Percentiles rank a stretch among this genome's conserved stretches.
Evolutionary conservation across 2,113 vertebrate species (phyloP).

Genomic region (Orthonyx spaldingii): DNA sequence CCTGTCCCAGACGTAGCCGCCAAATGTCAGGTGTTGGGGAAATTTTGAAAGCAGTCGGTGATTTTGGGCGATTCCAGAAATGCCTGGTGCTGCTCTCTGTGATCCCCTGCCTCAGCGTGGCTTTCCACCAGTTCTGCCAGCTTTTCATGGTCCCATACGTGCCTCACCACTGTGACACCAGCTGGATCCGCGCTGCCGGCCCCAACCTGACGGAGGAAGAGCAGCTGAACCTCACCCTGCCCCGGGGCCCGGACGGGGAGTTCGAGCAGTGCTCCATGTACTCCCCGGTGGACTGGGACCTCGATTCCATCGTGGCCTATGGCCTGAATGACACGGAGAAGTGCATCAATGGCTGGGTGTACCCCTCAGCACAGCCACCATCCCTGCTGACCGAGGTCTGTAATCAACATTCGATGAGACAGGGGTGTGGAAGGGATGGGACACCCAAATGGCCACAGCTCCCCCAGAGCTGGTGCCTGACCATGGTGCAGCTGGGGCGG

Average conservation of each 20-base stretch:
- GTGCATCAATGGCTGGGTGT: slow-evolving; percentile 75
- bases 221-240: slow-evolving; percentile 77
- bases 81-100: slow-evolving; percentile 69
- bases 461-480: background rate
- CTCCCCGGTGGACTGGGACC: slow-evolving; percentile 57
- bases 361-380: slow-evolving; percentile 43
- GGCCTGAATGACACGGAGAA: slow-evolving; percentile 73
- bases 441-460: rapidly evolving
- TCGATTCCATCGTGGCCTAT: slow-evolving; percentile 69
- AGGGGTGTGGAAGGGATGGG: background rate
- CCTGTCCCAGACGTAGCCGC: background rate
- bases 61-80: slow-evolving; percentile 84
- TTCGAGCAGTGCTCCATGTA: slow-evolving; percentile 83
- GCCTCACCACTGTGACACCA: slow-evolving; percentile 79
- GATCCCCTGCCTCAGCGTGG: slow-evolving; percentile 54
- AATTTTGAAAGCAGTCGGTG: slow-evolving; percentile 76
- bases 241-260: slow-evolving; percentile 33
- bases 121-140: slow-evolving; percentile 81
- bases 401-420: rapidly evolving
- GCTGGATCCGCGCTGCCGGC: slow-evolving; percentile 74
- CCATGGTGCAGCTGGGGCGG: background rate
- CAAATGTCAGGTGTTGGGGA: slow-evolving; percentile 73
- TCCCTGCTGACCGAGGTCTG: slow-evolving; percentile 83
- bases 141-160: slow-evolving; percentile 75
- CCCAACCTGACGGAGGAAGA: slow-evolving; percentile 75